Percentiles rank a stretch among this genome's conserved stretches.
These are phyloP conservation scores for Potamarius usumacintae DNA, from an alignment of 2,113 vertebrate genomes.

Conservation along the genomic window DNA sequence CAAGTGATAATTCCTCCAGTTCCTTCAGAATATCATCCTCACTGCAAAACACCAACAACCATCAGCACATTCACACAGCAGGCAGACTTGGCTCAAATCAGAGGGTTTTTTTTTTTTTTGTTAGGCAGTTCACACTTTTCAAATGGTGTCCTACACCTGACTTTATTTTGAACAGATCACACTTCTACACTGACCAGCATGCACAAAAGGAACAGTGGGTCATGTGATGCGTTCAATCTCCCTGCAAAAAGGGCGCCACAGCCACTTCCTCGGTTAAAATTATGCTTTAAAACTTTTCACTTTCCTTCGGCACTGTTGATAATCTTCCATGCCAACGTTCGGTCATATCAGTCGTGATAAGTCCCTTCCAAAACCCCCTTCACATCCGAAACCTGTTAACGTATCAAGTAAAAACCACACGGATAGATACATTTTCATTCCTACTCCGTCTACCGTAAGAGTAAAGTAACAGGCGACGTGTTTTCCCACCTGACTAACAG, in stretches of 20 bases:
- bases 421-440: too few relatives aligned
- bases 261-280: background rate
- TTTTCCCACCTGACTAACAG: too few relatives aligned
- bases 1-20: slow-evolving; percentile 88
- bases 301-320: background rate
- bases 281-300: too few relatives aligned
- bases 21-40: slow-evolving; percentile 97
- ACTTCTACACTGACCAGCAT: background rate
- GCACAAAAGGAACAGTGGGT: background rate
- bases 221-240: background rate
- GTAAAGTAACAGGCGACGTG: too few relatives aligned
- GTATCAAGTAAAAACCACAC: too few relatives aligned
- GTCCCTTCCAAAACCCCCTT: too few relatives aligned
- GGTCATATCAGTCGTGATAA: too few relatives aligned
- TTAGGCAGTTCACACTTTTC: background rate
- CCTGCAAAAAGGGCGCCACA: background rate
- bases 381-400: too few relatives aligned
- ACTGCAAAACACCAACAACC: slow-evolving; percentile 71
- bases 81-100: background rate
- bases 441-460: too few relatives aligned
- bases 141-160: background rate
- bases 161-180: background rate
- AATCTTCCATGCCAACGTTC: too few relatives aligned
- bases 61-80: background rate
- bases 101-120: background rate